Evolutionary conservation across 2,113 vertebrate species (phyloP), one percentile per base, ranked within the genome.

Genomic region (Gadus macrocephalus): DNA sequence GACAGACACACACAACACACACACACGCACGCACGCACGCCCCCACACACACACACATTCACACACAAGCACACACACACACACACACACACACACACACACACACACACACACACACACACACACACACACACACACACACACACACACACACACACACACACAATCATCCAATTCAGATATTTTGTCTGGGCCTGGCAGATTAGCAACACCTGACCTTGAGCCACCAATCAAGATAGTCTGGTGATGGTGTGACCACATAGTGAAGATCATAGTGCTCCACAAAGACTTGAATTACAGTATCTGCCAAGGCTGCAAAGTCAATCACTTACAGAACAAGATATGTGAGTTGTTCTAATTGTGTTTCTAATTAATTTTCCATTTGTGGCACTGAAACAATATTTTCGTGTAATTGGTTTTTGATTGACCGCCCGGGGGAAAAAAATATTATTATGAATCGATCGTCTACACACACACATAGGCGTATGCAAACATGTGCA

Each of bases 131-230:
- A 49, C 6, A 12, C 42, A 14, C 2, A 49, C 42, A 9, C 6
- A 49, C 42, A 12, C 9, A 49, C 38, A 63, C 59, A 56, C 73
- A 72, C 19, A 66, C 62, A 61, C 20, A 68, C 22, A 14, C 8
- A 22, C 61, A 62, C 22, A 62, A 8, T 15, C 61, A 20, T 25
- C 60, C 60, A 20, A 20, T n/a, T 17, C 55, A 58, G n/a, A 58
- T 17, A 19, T 58, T n/a, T 16, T 17, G 3, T 63, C 77, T 73
- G 80, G 11, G n/a, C 59, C 31, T 59, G 3, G 22, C 67, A 86
- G 79, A 87, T 81, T 77, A 82, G 66, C 70, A 74, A 71, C 77
- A 82, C 70, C 71, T 74, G 79, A 84, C 82, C 64, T 53, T 25
- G 42, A 38, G 3, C 55, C 75, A 72, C 74, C 77, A 81, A 80